Evolutionary conservation across 2,113 vertebrate genomes (phyloP), one percentile per base, ranked within the genome.

Genomic region (Pelecanus crispus): DNA sequence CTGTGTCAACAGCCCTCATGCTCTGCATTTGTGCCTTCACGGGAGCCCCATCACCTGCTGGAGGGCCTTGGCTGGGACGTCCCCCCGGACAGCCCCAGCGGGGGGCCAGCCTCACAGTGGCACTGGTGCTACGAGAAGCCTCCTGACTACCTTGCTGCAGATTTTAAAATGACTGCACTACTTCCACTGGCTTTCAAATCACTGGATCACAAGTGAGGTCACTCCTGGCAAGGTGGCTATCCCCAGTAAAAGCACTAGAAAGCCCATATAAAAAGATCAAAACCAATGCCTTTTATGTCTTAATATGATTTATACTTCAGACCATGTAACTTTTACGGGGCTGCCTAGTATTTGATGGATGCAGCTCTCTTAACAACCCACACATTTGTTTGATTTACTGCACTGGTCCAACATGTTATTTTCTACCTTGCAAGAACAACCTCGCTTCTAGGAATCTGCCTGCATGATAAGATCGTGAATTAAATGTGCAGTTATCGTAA

Each of bases 331-430:
- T 96, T 97, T 82, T 83, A 95, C n/a, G 6, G 79, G 61, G 63
- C 78, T 95, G 87, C 89, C 89, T 92, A 58, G 87, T 47, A 74
- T 80, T 85, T 95, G 91, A 94, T 84, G 44, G 91, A 96, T 96
- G 89, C 81, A 84, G 61, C 91, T 80, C 85, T 94, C 81, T 94
- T 90, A 96, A 92, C 82, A 88, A 81, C 66, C 44, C 83, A 89
- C 86, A 68, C 77, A 80, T 95, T 93, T 78, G 63, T 92, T 62
- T 95, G 93, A 95, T 96, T 96, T 97, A 95, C 94, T 95, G 78
- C 40, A 17, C 34, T 45, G 40, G 93, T 93, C 82, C 75, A 95
- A 92, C 6, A 11, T 45, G 94, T 72, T 81, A 91, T 81, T 94
- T 84, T 95, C 88, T 58, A 55, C 71, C 89, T 95, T 92, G 90